Conservation (phyloP, 2,113 vertebrate species). For the Prunella himalayana region DNA sequence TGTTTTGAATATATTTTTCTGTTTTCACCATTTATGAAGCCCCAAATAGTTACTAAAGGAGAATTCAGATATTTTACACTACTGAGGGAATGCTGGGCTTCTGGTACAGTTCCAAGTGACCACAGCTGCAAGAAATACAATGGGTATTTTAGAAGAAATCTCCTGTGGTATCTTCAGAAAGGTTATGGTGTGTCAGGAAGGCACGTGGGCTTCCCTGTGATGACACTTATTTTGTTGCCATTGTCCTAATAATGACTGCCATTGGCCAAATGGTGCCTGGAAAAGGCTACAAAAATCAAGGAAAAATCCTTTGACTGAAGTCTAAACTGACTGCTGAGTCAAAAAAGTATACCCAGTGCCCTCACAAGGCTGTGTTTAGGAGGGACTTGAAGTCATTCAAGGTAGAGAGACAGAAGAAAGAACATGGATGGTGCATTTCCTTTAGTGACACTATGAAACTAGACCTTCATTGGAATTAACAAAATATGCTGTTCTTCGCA, state of each 20-base stretch:
- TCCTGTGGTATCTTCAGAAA: background rate
- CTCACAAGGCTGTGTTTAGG: background rate
- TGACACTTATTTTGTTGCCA: background rate
- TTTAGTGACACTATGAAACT: background rate
- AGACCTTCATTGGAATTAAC: background rate
- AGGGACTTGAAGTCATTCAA: background rate
- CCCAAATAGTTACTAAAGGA: background rate
- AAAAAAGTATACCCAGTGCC: background rate
- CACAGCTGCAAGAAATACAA: background rate
- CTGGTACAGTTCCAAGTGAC: background rate
- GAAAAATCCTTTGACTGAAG: background rate
- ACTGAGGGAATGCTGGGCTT: background rate
- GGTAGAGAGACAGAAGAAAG: background rate
- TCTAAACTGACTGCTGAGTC: background rate
- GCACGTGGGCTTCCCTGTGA: rapidly evolving
- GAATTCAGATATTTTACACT: background rate
- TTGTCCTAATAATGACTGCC: background rate
- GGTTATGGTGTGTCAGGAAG: background rate
- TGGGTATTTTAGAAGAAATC: background rate
- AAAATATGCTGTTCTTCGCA: background rate
- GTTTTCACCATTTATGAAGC: background rate
- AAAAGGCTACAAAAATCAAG: background rate
- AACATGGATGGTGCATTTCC: background rate
- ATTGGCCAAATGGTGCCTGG: background rate
- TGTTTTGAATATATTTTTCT: background rate